Percentiles rank a stretch among this genome's conserved stretches.
phyloP scores from a whole-genome alignment of 2,888 invertebrate species.

The Oxytorus armatus region DNA sequence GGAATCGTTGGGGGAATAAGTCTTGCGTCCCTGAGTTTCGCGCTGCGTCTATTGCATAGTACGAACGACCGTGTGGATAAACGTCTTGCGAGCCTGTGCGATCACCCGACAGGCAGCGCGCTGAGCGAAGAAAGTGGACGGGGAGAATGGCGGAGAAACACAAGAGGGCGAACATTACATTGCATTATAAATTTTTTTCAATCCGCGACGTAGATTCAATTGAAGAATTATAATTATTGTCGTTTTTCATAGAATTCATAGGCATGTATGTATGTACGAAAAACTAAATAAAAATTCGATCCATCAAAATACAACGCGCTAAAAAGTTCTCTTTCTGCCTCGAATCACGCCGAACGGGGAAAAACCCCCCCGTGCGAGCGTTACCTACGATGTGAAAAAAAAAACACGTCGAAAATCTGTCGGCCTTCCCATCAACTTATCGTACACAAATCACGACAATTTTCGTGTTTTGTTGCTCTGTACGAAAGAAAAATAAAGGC shows the following conservation, averaged over 20 bases:
- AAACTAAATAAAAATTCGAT: too few relatives aligned
- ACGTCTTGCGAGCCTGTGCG: slow-evolving; percentile 58
- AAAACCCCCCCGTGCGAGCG: background rate
- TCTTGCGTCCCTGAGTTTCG: slow-evolving; percentile 8
- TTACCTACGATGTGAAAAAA: background rate
- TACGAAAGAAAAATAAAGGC: background rate
- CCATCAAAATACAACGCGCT: too few relatives aligned
- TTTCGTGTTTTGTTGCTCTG: background rate
- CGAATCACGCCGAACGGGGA: background rate
- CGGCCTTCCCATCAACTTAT: background rate
- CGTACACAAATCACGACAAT: background rate
- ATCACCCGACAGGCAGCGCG: too few relatives aligned
- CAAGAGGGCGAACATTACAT: slow-evolving; percentile 41
- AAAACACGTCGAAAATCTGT: background rate
- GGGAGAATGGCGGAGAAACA: slow-evolving; percentile 11
- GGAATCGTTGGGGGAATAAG: too few relatives aligned
- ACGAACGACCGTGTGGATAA: too few relatives aligned
- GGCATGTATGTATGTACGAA: too few relatives aligned
- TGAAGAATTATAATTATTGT: too few relatives aligned
- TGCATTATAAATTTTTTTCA: too few relatives aligned
- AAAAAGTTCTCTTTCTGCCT: too few relatives aligned
- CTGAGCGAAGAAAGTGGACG: too few relatives aligned
- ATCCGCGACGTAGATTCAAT: too few relatives aligned
- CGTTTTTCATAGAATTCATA: too few relatives aligned
- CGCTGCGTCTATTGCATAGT: slow-evolving; percentile 39